Percentiles rank a stretch among this genome's conserved stretches.
These are phyloP conservation scores for Ptychadena robeensis DNA, from an alignment of 2,797 vertebrate genomes.

Conservation along the genomic window DNA sequence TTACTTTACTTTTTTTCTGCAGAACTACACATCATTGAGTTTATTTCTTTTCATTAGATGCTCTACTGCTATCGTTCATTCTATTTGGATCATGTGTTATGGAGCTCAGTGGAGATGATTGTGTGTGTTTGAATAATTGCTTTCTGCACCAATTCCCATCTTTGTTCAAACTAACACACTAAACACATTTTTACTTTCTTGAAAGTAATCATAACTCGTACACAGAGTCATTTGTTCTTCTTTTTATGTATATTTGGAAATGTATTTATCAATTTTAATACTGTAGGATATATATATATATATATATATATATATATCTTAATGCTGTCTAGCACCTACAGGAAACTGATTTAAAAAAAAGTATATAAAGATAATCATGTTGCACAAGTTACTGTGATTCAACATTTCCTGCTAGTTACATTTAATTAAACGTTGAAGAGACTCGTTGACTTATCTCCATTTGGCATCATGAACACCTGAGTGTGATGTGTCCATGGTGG, in stretches of 20 bases:
- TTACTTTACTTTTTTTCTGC: constrained; percentile 47
- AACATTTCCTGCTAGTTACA: too few species aligned
- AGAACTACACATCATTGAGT: constrained; percentile 18
- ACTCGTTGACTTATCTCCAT: too few species aligned
- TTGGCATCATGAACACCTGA: too few species aligned
- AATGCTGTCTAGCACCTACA: too few species aligned
- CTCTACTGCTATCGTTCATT: constrained; percentile 40
- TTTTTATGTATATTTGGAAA: not conserved
- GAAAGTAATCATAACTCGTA: constrained; percentile 7
- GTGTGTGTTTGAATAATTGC: constrained; percentile 46
- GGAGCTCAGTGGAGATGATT: constrained; percentile 31
- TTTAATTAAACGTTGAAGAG: too few species aligned
- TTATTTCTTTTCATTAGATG: constrained; percentile 47
- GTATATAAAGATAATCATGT: too few species aligned
- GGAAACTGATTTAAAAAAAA: too few species aligned
- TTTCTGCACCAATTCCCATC: constrained; percentile 49
- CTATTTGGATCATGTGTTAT: constrained; percentile 33
- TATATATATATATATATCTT: too few species aligned
- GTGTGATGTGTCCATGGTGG: too few species aligned
- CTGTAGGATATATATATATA: not conserved
- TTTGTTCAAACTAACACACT: constrained; percentile 18
- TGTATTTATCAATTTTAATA: not conserved
- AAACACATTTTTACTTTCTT: constrained; percentile 25
- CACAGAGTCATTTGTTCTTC: not conserved
- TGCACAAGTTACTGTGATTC: too few species aligned